These are phyloP conservation scores for Diaprepes abbreviatus DNA, from an alignment of 2,888 invertebrate genomes.

Conservation along the genomic window DNA sequence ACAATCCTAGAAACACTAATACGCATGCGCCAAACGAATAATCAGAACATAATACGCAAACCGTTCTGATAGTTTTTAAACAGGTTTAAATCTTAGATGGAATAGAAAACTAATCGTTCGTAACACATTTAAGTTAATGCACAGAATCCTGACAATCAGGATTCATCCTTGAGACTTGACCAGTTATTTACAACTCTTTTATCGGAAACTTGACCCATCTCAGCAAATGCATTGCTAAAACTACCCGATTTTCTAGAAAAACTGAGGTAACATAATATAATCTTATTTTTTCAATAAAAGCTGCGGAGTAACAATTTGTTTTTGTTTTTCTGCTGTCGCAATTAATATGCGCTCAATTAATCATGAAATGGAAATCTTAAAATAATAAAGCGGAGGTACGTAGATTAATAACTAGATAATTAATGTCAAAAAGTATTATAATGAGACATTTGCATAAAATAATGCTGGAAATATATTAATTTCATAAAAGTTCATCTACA, in stretches of 20 bases:
- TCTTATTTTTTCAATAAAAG: conserved; percentile 1
- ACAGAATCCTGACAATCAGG: too few species aligned
- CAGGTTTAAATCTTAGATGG: too few species aligned
- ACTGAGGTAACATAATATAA: conserved; percentile 7
- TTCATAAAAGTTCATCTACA: too few species aligned
- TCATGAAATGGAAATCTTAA: background rate
- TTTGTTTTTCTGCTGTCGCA: conserved; percentile 9
- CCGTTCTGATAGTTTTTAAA: too few species aligned
- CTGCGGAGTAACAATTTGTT: background rate
- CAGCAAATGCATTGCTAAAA: background rate
- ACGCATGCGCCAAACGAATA: too few species aligned
- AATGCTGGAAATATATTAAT: background rate
- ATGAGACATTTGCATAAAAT: background rate
- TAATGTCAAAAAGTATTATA: conserved; percentile 2
- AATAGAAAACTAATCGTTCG: too few species aligned
- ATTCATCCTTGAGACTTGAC: too few species aligned
- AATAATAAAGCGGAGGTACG: background rate
- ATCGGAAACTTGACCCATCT: too few species aligned
- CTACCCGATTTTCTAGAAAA: conserved; percentile 7
- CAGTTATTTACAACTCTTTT: too few species aligned
- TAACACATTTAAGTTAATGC: too few species aligned
- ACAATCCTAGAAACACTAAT: too few species aligned
- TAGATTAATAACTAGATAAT: conserved; percentile 1
- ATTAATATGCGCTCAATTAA: conserved; percentile 1
- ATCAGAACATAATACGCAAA: too few species aligned